These are phyloP conservation scores for Asobara japonica DNA, from an alignment of 1,140 invertebrate genomes.

Conservation along the genomic window DNA sequence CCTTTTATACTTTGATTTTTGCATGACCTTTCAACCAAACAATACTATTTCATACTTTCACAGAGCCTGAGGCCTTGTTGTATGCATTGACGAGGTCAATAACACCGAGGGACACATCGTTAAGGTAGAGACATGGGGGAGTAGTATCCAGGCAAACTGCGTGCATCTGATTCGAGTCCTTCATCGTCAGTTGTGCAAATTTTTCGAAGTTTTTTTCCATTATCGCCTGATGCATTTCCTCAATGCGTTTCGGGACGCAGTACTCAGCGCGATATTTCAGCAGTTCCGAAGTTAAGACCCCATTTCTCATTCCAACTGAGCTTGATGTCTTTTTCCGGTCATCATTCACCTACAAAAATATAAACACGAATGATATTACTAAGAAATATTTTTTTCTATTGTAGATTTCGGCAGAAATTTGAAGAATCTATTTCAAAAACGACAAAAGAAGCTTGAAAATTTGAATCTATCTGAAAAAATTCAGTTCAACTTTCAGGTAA, in stretches of 20 bases:
- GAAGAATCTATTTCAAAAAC: too few relatives aligned
- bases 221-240: constrained; percentile 82
- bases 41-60: constrained; percentile 67
- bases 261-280: constrained; percentile 78
- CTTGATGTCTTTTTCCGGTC: constrained; percentile 88
- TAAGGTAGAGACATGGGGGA: constrained; percentile 95
- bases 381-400: too few relatives aligned
- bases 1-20: too few relatives aligned
- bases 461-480: too few relatives aligned
- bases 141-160: constrained; percentile 93
- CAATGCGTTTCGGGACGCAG: constrained; percentile 78
- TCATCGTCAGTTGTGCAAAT: constrained; percentile 96
- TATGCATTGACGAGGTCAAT: constrained; percentile 84
- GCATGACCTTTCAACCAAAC: constrained; percentile 13
- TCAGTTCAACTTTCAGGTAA: too few relatives aligned
- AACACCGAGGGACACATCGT: constrained; percentile 84
- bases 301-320: constrained; percentile 89
- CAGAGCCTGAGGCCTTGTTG: constrained; percentile 73
- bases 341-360: constrained; percentile 77
- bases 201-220: constrained; percentile 80
- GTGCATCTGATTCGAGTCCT: constrained; percentile 98
- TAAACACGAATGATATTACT: too few relatives aligned
- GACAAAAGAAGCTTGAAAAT: too few relatives aligned
- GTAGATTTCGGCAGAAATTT: too few relatives aligned
- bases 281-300: constrained; percentile 84